These are phyloP conservation scores for Rhombomys opimus DNA, from an alignment of 2,113 vertebrate species.

Conservation along the genomic window DNA sequence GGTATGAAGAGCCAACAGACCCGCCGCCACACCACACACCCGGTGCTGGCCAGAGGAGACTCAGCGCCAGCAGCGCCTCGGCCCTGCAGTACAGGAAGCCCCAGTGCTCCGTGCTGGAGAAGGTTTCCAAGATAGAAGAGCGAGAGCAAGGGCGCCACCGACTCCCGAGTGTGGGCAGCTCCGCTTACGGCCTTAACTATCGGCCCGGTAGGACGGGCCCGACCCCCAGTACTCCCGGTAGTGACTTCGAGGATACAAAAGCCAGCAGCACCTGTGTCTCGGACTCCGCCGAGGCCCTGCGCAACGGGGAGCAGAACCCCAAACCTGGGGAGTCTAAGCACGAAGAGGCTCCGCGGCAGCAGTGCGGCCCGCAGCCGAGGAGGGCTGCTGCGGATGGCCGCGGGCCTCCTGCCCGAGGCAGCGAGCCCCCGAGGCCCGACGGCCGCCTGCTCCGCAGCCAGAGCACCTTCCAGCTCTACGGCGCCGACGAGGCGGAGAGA, in stretches of 20 bases:
- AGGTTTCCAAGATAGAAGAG: constrained; percentile 93
- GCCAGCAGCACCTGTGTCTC: constrained; percentile 83
- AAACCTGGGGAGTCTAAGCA: constrained; percentile 27
- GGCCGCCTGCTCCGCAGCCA: constrained; percentile 89
- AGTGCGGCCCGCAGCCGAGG: constrained; percentile 56
- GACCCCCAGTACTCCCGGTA: constrained; percentile 39
- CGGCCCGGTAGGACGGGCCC: background rate
- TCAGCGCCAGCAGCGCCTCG: constrained; percentile 81
- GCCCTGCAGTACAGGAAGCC: constrained; percentile 77
- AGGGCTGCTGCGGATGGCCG: fast-evolving
- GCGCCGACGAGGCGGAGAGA: constrained; percentile 79
- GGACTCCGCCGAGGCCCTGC: constrained; percentile 58
- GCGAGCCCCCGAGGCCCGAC: constrained; percentile 77
- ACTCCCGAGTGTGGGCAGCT: constrained; percentile 76
- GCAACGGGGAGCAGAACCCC: constrained; percentile 62
- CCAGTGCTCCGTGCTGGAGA: constrained; percentile 93
- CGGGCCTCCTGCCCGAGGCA: background rate
- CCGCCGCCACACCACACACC: constrained; percentile 84
- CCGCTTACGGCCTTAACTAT: constrained; percentile 67
- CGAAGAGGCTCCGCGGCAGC: constrained; percentile 77
- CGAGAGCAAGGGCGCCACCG: constrained; percentile 87
- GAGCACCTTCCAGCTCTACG: constrained; percentile 91
- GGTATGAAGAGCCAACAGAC: constrained; percentile 86
- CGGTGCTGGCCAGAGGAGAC: constrained; percentile 73
- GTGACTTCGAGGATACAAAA: constrained; percentile 86